phyloP scores from a whole-genome alignment of 1,140 invertebrate species.

The Drosophila ambigua region DNA sequence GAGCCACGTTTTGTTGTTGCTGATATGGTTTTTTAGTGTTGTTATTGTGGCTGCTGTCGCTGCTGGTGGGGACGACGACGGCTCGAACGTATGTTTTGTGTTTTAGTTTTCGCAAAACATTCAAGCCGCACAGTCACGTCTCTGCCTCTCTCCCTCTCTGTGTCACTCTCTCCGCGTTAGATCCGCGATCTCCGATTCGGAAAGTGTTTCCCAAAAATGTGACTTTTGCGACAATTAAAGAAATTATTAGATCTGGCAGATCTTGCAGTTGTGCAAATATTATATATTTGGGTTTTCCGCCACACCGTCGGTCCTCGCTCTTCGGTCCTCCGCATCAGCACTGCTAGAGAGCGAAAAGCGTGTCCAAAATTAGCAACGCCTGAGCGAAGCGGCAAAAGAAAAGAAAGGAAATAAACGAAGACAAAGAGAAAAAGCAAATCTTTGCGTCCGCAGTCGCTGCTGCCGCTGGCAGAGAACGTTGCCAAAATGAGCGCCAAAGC shows the following conservation, averaged over 20 bases:
- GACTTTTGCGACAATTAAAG: conserved; percentile 40
- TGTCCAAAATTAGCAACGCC: conserved; percentile 70
- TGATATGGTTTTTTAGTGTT: conserved; percentile 42
- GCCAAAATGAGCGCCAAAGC: conserved; percentile 80
- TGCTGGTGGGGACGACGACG: conserved; percentile 34
- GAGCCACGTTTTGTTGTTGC: conserved; percentile 43
- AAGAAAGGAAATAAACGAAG: conserved; percentile 23
- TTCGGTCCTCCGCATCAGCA: too few species aligned
- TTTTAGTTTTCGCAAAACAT: conserved; percentile 80
- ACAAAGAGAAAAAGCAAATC: conserved; percentile 22
- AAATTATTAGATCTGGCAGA: conserved; percentile 26
- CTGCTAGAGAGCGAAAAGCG: conserved; percentile 19
- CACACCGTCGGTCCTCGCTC: not conserved
- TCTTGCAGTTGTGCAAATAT: conserved; percentile 34
- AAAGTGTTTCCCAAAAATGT: conserved; percentile 43
- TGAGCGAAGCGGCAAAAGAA: conserved; percentile 11
- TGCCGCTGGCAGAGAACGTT: conserved; percentile 22
- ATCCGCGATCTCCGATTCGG: conserved; percentile 8
- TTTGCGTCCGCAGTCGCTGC: conserved; percentile 16
- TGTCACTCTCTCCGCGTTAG: too few species aligned
- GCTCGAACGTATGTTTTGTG: conserved; percentile 44
- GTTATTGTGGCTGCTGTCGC: conserved; percentile 5
- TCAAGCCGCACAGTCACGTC: conserved; percentile 69
- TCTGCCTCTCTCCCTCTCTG: not conserved
- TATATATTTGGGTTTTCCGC: conserved; percentile 21